Percentiles rank a stretch among this genome's conserved stretches.
Evolutionary conservation across 2,888 invertebrate species (phyloP).

Genomic region (Troides aeacus): DNA sequence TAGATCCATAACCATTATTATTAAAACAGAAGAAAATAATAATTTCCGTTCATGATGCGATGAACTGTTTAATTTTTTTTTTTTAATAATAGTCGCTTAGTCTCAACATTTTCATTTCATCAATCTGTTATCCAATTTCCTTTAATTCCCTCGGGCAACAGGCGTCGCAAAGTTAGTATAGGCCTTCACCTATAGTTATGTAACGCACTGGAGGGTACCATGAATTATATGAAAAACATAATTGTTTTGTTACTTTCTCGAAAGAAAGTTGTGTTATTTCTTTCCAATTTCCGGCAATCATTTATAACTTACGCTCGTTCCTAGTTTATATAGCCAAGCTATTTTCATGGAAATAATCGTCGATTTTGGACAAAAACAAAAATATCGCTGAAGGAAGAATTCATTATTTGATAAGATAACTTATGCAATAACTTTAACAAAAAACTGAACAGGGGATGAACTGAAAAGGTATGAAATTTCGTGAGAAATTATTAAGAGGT

Average conservation of each 20-base stretch:
- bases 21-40: not conserved
- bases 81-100: not conserved
- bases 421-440: no score
- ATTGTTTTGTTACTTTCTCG: not conserved
- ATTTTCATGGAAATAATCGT: not conserved
- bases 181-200: constrained; percentile 1
- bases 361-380: no score
- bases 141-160: not conserved
- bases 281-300: not conserved
- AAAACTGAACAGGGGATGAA: no score
- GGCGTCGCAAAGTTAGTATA: not conserved
- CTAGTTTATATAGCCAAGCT: not conserved
- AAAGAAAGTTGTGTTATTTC: not conserved
- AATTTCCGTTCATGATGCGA: not conserved
- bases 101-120: not conserved
- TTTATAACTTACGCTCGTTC: not conserved
- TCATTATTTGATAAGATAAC: no score
- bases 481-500: no score
- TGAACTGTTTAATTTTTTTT: not conserved
- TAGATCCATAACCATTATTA: not conserved
- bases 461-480: no score
- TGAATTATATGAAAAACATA: constrained; percentile 2
- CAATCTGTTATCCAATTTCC: constrained; percentile 2
- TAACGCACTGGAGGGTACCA: not conserved
- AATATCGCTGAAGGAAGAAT: no score